Conservation (phyloP, 1,140 invertebrate genomes). For the Aricia agestis region DNA sequence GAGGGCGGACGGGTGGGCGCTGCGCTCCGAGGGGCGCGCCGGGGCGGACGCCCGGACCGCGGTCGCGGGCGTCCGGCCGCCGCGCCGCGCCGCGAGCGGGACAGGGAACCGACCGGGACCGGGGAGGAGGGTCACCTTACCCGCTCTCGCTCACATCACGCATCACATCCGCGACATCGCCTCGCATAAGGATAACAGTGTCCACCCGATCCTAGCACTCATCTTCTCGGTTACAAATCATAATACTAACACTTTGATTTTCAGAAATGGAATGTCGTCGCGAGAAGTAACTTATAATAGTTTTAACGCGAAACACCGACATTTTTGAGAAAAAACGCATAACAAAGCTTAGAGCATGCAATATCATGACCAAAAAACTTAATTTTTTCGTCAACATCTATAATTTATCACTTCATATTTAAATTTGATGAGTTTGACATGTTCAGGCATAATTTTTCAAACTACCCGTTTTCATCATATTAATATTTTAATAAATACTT, state of each 20-base stretch:
- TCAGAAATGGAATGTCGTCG: slow-evolving; percentile 25
- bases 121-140: slow-evolving; percentile 23
- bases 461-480: slow-evolving; percentile 16
- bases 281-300: slow-evolving; percentile 46
- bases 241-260: slow-evolving; percentile 34
- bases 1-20: slow-evolving; percentile 61
- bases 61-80: slow-evolving; percentile 39
- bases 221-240: slow-evolving; percentile 17
- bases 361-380: slow-evolving; percentile 43
- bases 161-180: slow-evolving; percentile 26
- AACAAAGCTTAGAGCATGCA: slow-evolving; percentile 59
- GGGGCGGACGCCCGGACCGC: slow-evolving; percentile 39
- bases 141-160: slow-evolving; percentile 33
- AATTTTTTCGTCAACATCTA: background rate
- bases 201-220: slow-evolving; percentile 49
- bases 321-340: slow-evolving; percentile 54
- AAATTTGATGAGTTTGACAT: slow-evolving; percentile 1
- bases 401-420: background rate
- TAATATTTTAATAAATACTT: background rate
- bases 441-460: slow-evolving; percentile 16
- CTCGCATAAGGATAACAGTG: slow-evolving; percentile 41
- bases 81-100: slow-evolving; percentile 35
- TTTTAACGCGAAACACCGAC: slow-evolving; percentile 53
- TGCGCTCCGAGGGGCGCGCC: slow-evolving; percentile 37
- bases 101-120: slow-evolving; percentile 32